phyloP scores from a whole-genome alignment of 2,888 invertebrate species.

The Metallyticus violacea region DNA sequence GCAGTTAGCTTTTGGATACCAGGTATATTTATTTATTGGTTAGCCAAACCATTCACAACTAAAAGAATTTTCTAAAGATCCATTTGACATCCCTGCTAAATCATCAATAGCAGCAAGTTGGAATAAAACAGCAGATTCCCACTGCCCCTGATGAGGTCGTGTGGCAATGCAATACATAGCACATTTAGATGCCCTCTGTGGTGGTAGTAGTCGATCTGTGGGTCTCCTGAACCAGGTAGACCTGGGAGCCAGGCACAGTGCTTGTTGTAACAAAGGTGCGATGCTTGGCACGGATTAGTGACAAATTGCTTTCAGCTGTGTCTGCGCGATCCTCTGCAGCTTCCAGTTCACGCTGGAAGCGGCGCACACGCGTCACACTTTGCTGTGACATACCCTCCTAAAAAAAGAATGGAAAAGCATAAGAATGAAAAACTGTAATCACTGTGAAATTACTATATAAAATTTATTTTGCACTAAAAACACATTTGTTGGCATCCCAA shows the following conservation, averaged over 20 bases:
- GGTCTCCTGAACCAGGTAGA: slow-evolving; percentile 86
- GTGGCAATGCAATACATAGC: too few species aligned
- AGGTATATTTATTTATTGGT: too few species aligned
- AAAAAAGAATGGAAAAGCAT: slow-evolving; percentile 12
- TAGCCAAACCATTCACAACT: not conserved
- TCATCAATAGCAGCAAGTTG: not conserved
- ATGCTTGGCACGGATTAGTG: slow-evolving; percentile 95
- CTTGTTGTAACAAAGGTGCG: slow-evolving; percentile 96
- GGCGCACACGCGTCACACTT: slow-evolving; percentile 91
- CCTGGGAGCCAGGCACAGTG: slow-evolving; percentile 87
- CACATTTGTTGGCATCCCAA: too few species aligned
- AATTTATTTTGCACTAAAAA: too few species aligned
- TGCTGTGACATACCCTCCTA: slow-evolving; percentile 90
- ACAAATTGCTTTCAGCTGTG: slow-evolving; percentile 89
- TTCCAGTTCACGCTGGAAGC: slow-evolving; percentile 97
- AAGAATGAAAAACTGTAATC: too few species aligned
- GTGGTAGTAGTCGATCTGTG: slow-evolving; percentile 50
- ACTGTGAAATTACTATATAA: too few species aligned
- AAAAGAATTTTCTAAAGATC: not conserved
- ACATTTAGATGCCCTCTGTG: slow-evolving; percentile 31
- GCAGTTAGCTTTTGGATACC: not conserved
- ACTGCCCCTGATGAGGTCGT: not conserved
- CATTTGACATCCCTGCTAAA: not conserved
- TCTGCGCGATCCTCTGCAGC: slow-evolving; percentile 97
- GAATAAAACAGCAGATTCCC: slow-evolving; percentile 18